Evolutionary conservation across 1,140 invertebrate genomes (phyloP), one percentile per base, ranked within the genome.

Genomic region (Trichoplusia ni): DNA sequence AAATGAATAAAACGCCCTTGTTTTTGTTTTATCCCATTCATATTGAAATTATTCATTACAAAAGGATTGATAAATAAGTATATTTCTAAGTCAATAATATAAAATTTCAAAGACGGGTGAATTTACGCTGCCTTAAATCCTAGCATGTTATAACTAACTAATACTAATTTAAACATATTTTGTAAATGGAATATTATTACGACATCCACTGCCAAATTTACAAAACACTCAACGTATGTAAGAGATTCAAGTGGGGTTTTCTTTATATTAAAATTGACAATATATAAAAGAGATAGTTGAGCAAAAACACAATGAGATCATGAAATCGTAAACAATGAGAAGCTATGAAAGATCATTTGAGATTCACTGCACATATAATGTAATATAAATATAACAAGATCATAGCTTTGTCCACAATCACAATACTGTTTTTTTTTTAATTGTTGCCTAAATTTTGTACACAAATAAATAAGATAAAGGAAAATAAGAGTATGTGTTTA

Each of bases 41-140:
- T 87, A 81, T 82, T 81, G 77, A 84, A 87, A 82, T 85, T 80
- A 87, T 79, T 84, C 75, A 82, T 82, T 86, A 86, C 84, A 87
- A 85, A 87, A 78, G 71, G 67, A 74, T 86, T 84, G 86, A 91
- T 90, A 91, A 90, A 90, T 90, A 91, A 91, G 83, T 90, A 90
- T 91, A 90, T 90, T 89, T 91, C 86, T 89, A 90, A 83, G 80
- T 89, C 84, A 87, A 86, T 90, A 82, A 89, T 90, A 91, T 90
- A 90, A 90, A 90, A 90, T 79, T 89, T 91, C 82, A 86, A 90
- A 89, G 87, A 90, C 86, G 86, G 85, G 87, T 90, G 87, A 89
- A 84, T 88, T 87, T 87, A 90, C 81, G 85, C 79, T 84, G 83
- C 70, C 82, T 88, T 87, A 86, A 38, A 67, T 61, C 70, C 79